These are phyloP conservation scores for Lithophane ornitopus DNA, from an alignment of 2,888 invertebrate species.

Conservation along the genomic window DNA sequence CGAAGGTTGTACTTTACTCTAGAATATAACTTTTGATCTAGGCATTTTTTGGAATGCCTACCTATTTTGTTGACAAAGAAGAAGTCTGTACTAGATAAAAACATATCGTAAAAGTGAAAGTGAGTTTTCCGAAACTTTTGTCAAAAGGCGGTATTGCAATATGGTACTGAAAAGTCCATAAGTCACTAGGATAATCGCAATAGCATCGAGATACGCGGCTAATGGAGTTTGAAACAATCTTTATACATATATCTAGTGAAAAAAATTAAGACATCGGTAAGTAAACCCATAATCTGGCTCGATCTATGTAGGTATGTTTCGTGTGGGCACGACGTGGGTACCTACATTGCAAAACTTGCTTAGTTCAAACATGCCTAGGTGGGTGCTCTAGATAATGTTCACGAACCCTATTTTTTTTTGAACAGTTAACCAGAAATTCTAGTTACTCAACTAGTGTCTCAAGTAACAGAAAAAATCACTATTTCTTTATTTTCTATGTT, in stretches of 20 bases:
- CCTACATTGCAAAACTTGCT: constrained; percentile 33
- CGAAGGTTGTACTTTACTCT: background rate
- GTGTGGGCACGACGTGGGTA: constrained; percentile 16
- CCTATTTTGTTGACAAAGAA: background rate
- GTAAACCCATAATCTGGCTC: constrained; percentile 27
- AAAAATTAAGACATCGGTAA: constrained; percentile 30
- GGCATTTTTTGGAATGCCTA: background rate
- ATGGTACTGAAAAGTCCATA: background rate
- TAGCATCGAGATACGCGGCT: constrained; percentile 4
- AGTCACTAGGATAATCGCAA: background rate
- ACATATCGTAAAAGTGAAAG: background rate
- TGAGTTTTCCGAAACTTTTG: background rate
- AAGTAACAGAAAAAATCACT: constrained; percentile 4
- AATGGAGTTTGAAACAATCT: constrained; percentile 15
- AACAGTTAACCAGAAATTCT: constrained; percentile 17
- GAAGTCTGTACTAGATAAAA: background rate
- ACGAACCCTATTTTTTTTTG: constrained; percentile 31
- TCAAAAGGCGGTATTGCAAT: background rate
- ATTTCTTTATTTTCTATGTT: constrained; percentile 22
- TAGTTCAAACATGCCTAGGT: constrained; percentile 39
- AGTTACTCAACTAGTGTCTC: constrained; percentile 6
- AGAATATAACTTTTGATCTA: background rate
- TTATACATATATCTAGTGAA: constrained; percentile 16
- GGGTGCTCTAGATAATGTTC: constrained; percentile 33
- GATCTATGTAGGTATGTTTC: constrained; percentile 41